These are phyloP conservation scores for Ariopsis seemanni DNA, from an alignment of 2,113 vertebrate genomes.

Conservation along the genomic window DNA sequence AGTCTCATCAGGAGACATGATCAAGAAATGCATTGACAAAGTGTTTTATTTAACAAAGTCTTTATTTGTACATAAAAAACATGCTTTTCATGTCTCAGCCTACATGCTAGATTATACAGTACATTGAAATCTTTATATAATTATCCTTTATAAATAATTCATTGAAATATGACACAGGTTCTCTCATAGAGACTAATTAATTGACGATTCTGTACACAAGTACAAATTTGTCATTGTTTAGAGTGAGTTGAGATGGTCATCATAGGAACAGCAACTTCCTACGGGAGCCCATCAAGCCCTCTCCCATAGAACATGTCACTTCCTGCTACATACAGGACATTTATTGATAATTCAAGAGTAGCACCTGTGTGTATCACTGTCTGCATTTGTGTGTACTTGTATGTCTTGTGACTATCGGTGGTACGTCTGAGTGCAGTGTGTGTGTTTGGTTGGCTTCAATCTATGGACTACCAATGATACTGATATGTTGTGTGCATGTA, in stretches of 20 bases:
- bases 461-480: neutral
- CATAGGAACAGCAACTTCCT: conserved; percentile 45
- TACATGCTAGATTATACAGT: conserved; percentile 56
- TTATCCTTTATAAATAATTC: conserved; percentile 72
- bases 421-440: neutral
- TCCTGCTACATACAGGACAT: conserved; percentile 41
- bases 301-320: conserved; percentile 30
- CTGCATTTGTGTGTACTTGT: neutral
- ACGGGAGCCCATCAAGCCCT: conserved; percentile 30
- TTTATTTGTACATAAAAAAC: conserved; percentile 63
- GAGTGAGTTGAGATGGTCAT: conserved; percentile 26
- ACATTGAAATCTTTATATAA: conserved; percentile 60
- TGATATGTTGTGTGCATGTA: conserved; percentile 8
- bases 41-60: conserved; percentile 46
- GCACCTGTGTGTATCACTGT: conserved; percentile 45
- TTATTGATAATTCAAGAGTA: conserved; percentile 43
- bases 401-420: neutral
- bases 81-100: conserved; percentile 60
- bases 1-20: neutral
- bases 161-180: conserved; percentile 79
- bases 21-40: conserved; percentile 2
- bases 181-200: conserved; percentile 79
- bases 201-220: conserved; percentile 72
- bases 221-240: conserved; percentile 59
- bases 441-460: conserved; percentile 3